Evolutionary conservation across 1,140 invertebrate genomes (phyloP).

Genomic region (Zaprionus ghesquierei): DNA sequence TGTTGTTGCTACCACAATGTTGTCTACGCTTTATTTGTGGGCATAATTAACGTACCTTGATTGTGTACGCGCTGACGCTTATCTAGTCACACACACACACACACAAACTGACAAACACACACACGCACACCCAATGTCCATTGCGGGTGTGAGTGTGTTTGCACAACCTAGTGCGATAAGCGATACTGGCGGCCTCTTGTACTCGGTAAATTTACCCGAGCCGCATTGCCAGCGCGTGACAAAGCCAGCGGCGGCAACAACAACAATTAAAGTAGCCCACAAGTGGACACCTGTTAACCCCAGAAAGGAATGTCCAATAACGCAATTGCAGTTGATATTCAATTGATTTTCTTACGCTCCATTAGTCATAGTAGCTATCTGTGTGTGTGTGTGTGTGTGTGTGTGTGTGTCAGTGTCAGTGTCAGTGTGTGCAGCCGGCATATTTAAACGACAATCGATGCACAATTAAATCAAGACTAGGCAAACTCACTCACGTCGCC

Average conservation of each 20-base stretch:
- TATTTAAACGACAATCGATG: conserved; percentile 15
- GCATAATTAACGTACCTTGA: conserved; percentile 57
- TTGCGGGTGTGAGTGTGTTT: conserved; percentile 38
- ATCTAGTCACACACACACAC: conserved; percentile 40
- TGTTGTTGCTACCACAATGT: conserved; percentile 22
- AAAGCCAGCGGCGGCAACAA: conserved; percentile 23
- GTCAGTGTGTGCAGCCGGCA: background rate
- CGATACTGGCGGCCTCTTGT: conserved; percentile 14
- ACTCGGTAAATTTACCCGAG: conserved; percentile 32
- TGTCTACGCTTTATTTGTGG: conserved; percentile 47
- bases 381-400: background rate
- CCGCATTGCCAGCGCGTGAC: conserved; percentile 61
- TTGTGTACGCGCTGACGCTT: conserved; percentile 53
- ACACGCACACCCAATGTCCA: background rate
- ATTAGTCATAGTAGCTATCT: conserved; percentile 16
- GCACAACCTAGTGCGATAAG: conserved; percentile 70
- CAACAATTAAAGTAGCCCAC: conserved; percentile 13
- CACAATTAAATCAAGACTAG: conserved; percentile 14
- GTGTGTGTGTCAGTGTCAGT: background rate
- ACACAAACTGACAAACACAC: conserved; percentile 12
- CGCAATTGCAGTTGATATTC: background rate
- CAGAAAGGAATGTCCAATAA: conserved; percentile 32
- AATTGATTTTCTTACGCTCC: background rate
- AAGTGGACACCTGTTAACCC: conserved; percentile 45
- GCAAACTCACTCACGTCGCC: background rate